Percentiles rank a stretch among this genome's conserved stretches.
These are phyloP conservation scores for Sebastes variabilis DNA, from an alignment of 2,797 vertebrate species.

Conservation along the genomic window DNA sequence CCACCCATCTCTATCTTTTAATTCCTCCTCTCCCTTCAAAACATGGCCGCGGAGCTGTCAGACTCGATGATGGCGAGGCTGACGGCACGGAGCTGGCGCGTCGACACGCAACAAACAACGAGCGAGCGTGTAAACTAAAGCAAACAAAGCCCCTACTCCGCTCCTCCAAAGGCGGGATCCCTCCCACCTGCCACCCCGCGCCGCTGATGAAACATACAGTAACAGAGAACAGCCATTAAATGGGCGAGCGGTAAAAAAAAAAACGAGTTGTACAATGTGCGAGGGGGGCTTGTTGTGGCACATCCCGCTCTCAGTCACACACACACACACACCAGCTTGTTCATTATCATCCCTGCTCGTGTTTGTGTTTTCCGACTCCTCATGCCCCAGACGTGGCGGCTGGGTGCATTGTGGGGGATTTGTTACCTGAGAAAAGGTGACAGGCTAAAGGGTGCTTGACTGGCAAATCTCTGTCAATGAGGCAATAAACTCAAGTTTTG, in stretches of 20 bases:
- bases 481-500: slow-evolving; percentile 62
- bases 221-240: slow-evolving; percentile 79
- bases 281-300: slow-evolving; percentile 69
- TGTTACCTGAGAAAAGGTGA: slow-evolving; percentile 73
- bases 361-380: slow-evolving; percentile 64
- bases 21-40: slow-evolving; percentile 67
- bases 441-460: slow-evolving; percentile 68
- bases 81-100: slow-evolving; percentile 75
- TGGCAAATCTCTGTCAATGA: slow-evolving; percentile 68
- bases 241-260: slow-evolving; percentile 58
- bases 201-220: slow-evolving; percentile 84
- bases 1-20: slow-evolving; percentile 64
- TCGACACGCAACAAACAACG: slow-evolving; percentile 81
- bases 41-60: slow-evolving; percentile 80
- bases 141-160: slow-evolving; percentile 79
- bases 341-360: slow-evolving; percentile 74
- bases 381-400: slow-evolving; percentile 55
- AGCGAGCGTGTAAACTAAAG: slow-evolving; percentile 83
- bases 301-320: slow-evolving; percentile 50
- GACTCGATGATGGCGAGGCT: slow-evolving; percentile 72
- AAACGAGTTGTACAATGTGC: slow-evolving; percentile 56
- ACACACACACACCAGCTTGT: slow-evolving; percentile 59
- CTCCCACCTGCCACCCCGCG: slow-evolving; percentile 78
- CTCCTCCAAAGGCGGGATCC: slow-evolving; percentile 76
- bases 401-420: slow-evolving; percentile 51